phyloP scores from a whole-genome alignment of 2,797 vertebrate genomes.

The Pelochelys cantorii region DNA sequence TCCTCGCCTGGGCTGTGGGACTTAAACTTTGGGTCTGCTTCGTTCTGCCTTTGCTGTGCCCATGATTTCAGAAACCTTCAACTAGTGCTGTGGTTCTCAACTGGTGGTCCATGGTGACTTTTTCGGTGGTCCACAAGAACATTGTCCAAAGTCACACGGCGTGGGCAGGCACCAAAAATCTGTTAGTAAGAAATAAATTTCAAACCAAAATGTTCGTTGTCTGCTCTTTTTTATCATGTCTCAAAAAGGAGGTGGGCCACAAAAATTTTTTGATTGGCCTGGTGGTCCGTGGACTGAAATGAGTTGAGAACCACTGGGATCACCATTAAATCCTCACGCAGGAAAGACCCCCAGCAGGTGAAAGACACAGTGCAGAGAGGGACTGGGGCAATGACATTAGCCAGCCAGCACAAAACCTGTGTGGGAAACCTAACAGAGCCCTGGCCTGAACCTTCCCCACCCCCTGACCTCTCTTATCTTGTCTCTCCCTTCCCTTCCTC shows the following conservation, averaged over 20 bases:
- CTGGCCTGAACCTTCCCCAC: neutral
- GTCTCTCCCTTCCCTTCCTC: neutral
- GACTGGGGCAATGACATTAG: neutral
- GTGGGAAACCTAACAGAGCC: neutral
- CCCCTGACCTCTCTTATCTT: neutral
- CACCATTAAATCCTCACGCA: neutral
- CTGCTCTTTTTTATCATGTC: too few relatives aligned
- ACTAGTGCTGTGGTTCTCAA: neutral
- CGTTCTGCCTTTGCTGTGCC: neutral
- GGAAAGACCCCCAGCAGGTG: neutral
- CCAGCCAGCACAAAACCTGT: neutral
- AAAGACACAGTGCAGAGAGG: neutral
- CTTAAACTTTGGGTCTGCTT: neutral
- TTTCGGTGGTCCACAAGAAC: too few relatives aligned
- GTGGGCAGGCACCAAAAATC: too few relatives aligned
- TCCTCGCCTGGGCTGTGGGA: neutral
- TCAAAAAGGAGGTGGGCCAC: too few relatives aligned
- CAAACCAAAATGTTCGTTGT: too few relatives aligned
- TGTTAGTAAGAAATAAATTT: too few relatives aligned
- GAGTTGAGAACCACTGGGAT: neutral
- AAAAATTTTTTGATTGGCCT: too few relatives aligned
- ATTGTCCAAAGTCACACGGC: too few relatives aligned
- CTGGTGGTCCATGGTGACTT: too few relatives aligned
- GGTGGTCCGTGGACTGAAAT: too few relatives aligned
- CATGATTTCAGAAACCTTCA: neutral